phyloP scores from a whole-genome alignment of 2,888 invertebrate genomes.

The Penaeus monodon region DNA sequence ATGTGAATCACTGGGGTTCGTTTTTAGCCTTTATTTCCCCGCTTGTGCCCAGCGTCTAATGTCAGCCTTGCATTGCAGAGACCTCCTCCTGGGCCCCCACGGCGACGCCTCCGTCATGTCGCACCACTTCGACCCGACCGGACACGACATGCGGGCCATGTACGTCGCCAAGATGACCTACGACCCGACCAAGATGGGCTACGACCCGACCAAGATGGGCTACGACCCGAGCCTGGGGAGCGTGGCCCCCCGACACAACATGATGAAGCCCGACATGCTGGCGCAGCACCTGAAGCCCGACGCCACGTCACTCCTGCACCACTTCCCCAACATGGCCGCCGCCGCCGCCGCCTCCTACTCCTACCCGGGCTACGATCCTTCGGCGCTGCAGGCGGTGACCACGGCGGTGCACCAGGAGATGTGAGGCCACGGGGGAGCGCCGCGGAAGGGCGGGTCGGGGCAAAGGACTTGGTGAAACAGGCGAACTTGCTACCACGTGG shows the following conservation, averaged over 20 bases:
- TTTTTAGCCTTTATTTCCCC: too few relatives aligned
- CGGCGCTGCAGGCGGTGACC: slow-evolving; percentile 52
- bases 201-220: slow-evolving; percentile 62
- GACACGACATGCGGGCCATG: slow-evolving; percentile 63
- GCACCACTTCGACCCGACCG: slow-evolving; percentile 55
- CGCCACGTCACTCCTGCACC: slow-evolving; percentile 56
- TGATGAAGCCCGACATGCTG: slow-evolving; percentile 50
- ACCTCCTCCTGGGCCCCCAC: slow-evolving; percentile 55
- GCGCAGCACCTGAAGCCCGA: slow-evolving; percentile 55
- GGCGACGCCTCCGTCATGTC: slow-evolving; percentile 52
- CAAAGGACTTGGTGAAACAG: background rate
- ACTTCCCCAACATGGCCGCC: slow-evolving; percentile 59
- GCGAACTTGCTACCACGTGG: background rate
- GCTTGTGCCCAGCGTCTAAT: background rate
- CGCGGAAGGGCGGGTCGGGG: background rate
- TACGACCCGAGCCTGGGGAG: slow-evolving; percentile 59
- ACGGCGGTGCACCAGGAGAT: slow-evolving; percentile 41
- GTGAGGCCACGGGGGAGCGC: slow-evolving; percentile 20
- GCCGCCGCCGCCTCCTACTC: slow-evolving; percentile 59
- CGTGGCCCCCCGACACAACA: slow-evolving; percentile 48
- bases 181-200: slow-evolving; percentile 60
- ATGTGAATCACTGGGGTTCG: too few relatives aligned
- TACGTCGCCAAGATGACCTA: slow-evolving; percentile 61
- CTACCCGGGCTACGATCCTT: slow-evolving; percentile 58
- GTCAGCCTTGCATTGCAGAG: slow-evolving; percentile 45